Base-by-base conservation (phyloP, 2,888 invertebrate species). In the Hypomecis punctinalis region DNA sequence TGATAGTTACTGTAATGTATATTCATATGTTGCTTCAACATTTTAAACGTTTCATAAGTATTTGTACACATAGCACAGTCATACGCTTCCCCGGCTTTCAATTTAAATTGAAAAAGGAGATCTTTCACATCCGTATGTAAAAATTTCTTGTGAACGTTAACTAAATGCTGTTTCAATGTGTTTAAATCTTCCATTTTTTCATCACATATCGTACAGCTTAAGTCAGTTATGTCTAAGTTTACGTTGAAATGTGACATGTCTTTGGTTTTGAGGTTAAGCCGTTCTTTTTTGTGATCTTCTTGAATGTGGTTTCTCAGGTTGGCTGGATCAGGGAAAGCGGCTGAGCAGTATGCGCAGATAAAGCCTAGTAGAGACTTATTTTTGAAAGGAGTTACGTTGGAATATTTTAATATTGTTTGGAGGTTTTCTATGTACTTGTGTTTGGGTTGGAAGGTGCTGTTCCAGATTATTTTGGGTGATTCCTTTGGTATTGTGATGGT, bases 1-100 rank as follows among this genome's bases (percentile, higher is more conserved):
- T 72, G 77, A 42, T 88, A 91, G 33, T 91, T 91, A 0, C 73
- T 74, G 35, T 90, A 91, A 68, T 91, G 91, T 1, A 80, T 79
- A 7, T 92, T 91, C 91, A 92, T 91, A 47, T 92, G 91, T 37
- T 90, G 91, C 70, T 89, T 89, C 0, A 92, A 23, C 89, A 89
- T 91, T 55, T 91, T 90, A 57, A 91, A 92, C 0, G 91, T 91
- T 51, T 91, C 91, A 53, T 91, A 91, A 0, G 85, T 89, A 0
- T 86, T 82, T 0, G 86, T 62, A 43, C 91, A 92, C 80, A 90
- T 78, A 0, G 82, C 84, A 63, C 91, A 92, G 7, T 90, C 85
- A 23, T 85, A 89, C 0, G 84, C 74, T 0, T 89, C 89, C 0
- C 89, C 90, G 48, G 86, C 85, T n/a, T 81, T 86, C 47, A 93